These are phyloP conservation scores for Sardinella longiceps DNA, from an alignment of 2,797 vertebrate genomes.

Conservation along the genomic window DNA sequence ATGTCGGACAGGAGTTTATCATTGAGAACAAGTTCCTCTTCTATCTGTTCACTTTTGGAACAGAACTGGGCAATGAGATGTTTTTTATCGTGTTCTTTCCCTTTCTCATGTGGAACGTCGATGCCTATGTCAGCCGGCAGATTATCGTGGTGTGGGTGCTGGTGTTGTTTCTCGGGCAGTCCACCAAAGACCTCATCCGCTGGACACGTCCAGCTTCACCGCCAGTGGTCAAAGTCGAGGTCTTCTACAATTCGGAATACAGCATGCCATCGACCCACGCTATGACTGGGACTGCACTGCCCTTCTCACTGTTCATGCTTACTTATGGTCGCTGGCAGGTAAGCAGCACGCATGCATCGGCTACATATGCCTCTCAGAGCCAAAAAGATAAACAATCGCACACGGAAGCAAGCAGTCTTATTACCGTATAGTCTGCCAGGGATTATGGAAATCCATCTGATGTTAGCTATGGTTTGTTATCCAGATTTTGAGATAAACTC, in stretches of 20 bases:
- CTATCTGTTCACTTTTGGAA: constrained; percentile 91
- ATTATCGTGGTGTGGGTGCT: constrained; percentile 94
- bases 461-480: neutral
- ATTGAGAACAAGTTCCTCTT: constrained; percentile 88
- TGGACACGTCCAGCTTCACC: constrained; percentile 95
- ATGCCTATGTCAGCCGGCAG: constrained; percentile 87
- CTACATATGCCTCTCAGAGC: neutral
- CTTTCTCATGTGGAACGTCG: constrained; percentile 95
- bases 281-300: constrained; percentile 96
- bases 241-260: constrained; percentile 98
- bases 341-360: constrained; percentile 42
- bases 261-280: constrained; percentile 99
- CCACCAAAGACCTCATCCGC: constrained; percentile 94
- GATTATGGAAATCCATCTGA: neutral
- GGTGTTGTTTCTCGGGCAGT: constrained; percentile 97
- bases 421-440: neutral
- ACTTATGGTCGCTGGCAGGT: constrained; percentile 96
- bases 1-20: constrained; percentile 85
- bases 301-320: constrained; percentile 88
- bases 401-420: neutral
- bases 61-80: constrained; percentile 97
- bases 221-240: constrained; percentile 94
- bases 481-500: neutral
- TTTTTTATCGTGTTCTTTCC: constrained; percentile 98
- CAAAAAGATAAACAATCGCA: neutral